Evolutionary conservation across 2,888 invertebrate species (phyloP).

Genomic region (Apodemia mormo): DNA sequence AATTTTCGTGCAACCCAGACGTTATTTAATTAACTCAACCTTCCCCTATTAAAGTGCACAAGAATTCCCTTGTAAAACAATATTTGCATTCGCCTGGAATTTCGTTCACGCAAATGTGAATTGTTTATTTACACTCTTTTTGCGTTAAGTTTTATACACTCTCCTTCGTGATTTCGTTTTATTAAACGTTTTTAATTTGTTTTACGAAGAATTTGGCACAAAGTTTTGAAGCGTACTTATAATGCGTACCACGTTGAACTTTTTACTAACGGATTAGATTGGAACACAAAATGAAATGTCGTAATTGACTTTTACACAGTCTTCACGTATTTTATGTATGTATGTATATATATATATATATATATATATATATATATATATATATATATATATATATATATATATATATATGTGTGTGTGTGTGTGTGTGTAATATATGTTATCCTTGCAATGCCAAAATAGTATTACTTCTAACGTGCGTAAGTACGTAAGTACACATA

Average conservation of each 20-base stretch:
- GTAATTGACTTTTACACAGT: neutral
- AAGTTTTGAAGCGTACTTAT: constrained; percentile 5
- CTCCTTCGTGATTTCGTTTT: constrained; percentile 27
- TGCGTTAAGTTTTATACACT: constrained; percentile 54
- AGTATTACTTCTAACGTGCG: no score
- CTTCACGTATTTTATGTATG: neutral
- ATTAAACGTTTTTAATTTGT: constrained; percentile 17
- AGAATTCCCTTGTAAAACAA: constrained; percentile 78
- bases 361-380: no score
- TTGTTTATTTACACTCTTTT: constrained; percentile 60
- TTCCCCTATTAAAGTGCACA: constrained; percentile 73
- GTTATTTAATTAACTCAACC: constrained; percentile 78
- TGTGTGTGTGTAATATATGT: no score
- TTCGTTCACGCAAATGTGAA: constrained; percentile 68
- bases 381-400: no score
- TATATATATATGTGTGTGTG: no score
- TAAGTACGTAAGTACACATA: no score
- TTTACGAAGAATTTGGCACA: constrained; percentile 2
- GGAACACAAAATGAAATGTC: neutral
- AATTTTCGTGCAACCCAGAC: constrained; percentile 73
- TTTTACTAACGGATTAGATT: neutral
- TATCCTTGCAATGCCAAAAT: no score
- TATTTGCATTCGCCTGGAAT: constrained; percentile 77
- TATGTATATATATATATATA: no score
- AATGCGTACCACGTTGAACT: neutral